phyloP scores from a whole-genome alignment of 2,888 invertebrate species.

The Thereva nobilitata region DNA sequence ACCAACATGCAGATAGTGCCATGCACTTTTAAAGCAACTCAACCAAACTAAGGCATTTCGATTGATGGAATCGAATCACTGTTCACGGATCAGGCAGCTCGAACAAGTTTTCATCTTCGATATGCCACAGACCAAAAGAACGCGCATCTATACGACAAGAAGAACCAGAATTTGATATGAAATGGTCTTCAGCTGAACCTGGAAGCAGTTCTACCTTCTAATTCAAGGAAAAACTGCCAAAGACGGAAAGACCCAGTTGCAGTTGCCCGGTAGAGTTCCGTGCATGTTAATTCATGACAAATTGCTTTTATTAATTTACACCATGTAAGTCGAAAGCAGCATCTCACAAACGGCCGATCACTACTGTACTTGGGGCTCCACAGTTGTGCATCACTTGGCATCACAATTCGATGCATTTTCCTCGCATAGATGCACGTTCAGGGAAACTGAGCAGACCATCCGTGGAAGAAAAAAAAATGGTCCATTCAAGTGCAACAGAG shows the following conservation, averaged over 20 bases:
- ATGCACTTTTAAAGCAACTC: too few relatives aligned
- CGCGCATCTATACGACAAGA: too few relatives aligned
- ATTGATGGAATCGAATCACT: too few relatives aligned
- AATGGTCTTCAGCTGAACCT: too few relatives aligned
- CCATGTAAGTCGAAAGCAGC: constrained; percentile 25
- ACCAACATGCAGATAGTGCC: too few relatives aligned
- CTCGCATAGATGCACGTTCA: constrained; percentile 7
- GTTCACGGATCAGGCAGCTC: too few relatives aligned
- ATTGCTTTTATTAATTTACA: constrained; percentile 41
- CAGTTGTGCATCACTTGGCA: background rate
- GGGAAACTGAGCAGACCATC: constrained; percentile 9
- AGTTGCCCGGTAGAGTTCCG: background rate
- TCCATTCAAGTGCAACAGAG: constrained; percentile 20
- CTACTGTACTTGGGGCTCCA: constrained; percentile 2
- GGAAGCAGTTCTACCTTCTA: background rate
- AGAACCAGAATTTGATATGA: too few relatives aligned
- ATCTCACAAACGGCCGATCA: background rate
- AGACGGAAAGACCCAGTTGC: background rate
- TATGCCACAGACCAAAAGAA: too few relatives aligned
- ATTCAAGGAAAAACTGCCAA: constrained; percentile 1
- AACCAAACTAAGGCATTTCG: too few relatives aligned
- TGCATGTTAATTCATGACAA: constrained; percentile 41
- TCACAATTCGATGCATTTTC: constrained; percentile 9
- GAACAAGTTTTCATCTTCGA: too few relatives aligned
- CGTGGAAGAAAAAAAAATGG: constrained; percentile 17